Base-by-base conservation (phyloP, 2,888 invertebrate species). In the Dione juno region DNA sequence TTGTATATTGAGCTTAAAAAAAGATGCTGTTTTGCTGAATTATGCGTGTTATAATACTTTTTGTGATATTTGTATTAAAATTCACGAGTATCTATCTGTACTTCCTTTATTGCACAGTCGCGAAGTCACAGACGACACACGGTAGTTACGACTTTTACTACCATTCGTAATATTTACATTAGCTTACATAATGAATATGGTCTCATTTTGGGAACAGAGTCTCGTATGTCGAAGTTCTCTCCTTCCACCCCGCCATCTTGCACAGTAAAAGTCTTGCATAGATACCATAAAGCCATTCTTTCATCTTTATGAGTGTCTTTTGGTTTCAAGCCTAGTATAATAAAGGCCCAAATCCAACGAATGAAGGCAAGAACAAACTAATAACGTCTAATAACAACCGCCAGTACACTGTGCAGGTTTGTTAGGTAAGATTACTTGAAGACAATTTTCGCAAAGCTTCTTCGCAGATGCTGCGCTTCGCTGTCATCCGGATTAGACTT, bases 401-500 rank as follows among this genome's bases (percentile, higher is more conserved):
- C 35, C 41, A 13, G n/a, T 21, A 14, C n/a, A 5, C n/a, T 21
- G 37, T 13, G n/a, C 41, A 21, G 61, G 70, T 70, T 70, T 71
- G 67, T 71, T 71, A 67, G 70, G 40, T 10, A 16, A 66, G 57
- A 67, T 71, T 71, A 71, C 70, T 50, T 40, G 54, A 53, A 43
- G 45, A 54, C 70, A 70, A 66, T 70, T 66, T 66, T 66, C 59
- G 37, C 52, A 66, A 69, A 66, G 66, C 52, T 43, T 58, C 19
- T 11, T 40, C 52, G 37, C 66, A 45, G 43, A 43, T 21, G 65
- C 45, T 28, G 54, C 43, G 28, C 41, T 14, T 28, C 28, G 19
- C 57, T 57, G 45, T 57, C 16, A 37, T 35, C n/a, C 57, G 57
- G 57, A 57, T 57, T 57, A 57, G 50, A 50, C 57, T 53, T 54